phyloP scores from a whole-genome alignment of 2,888 invertebrate genomes.

The Apomyelois bistriatella region DNA sequence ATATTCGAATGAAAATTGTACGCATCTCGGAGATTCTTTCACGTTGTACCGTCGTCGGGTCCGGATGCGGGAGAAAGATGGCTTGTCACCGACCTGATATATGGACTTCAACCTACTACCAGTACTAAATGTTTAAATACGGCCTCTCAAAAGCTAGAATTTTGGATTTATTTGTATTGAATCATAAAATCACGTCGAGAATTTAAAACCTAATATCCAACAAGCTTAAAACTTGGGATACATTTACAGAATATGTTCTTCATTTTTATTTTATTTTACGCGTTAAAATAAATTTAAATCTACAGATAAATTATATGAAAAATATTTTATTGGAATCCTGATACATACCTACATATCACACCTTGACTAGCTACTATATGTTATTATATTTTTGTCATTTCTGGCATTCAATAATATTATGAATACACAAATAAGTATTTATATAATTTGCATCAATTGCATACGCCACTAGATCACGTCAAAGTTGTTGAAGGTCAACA shows the following conservation, averaged over 20 bases:
- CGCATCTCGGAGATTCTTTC: background rate
- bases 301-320: too few species aligned
- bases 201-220: too few species aligned
- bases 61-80: background rate
- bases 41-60: background rate
- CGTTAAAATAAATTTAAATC: too few species aligned
- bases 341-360: too few species aligned
- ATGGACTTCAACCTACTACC: background rate
- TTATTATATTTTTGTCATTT: background rate
- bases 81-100: background rate
- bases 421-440: background rate
- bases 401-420: background rate
- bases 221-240: too few species aligned
- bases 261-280: too few species aligned
- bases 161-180: too few species aligned
- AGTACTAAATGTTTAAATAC: too few species aligned
- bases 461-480: background rate
- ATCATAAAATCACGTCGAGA: too few species aligned
- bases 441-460: background rate
- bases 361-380: background rate
- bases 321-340: too few species aligned
- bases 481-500: background rate
- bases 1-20: constrained; percentile 2
- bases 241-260: too few species aligned
- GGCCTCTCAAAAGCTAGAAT: too few species aligned